Evolutionary conservation across 2,113 vertebrate genomes (phyloP).

Genomic region (Notechis scutatus): DNA sequence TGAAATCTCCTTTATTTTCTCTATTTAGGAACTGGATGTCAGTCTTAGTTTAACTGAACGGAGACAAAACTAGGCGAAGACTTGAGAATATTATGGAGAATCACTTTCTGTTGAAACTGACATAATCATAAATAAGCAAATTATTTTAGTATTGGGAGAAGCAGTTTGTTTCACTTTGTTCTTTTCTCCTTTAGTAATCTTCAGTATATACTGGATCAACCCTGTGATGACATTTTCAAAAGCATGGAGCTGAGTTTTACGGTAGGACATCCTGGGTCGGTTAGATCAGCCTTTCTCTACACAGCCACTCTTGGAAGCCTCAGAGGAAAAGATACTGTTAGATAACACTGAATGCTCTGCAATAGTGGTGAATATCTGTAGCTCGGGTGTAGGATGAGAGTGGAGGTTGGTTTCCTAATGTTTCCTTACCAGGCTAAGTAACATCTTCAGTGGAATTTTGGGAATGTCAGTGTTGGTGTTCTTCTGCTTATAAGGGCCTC

Average conservation of each 20-base stretch:
- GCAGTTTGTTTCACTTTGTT: background rate
- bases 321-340: background rate
- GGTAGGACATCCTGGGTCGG: constrained; percentile 48
- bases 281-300: background rate
- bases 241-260: constrained; percentile 56
- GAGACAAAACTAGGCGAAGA: too few species aligned
- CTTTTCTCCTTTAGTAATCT: constrained; percentile 43
- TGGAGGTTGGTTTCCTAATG: too few species aligned
- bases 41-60: background rate
- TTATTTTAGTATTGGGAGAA: background rate
- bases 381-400: too few species aligned
- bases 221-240: constrained; percentile 42
- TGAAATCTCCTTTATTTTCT: background rate
- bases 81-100: background rate
- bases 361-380: too few species aligned
- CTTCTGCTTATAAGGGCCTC: too few species aligned
- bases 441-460: too few species aligned
- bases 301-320: background rate
- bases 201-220: constrained; percentile 50
- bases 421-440: too few species aligned
- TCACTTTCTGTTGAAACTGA: background rate
- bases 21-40: background rate
- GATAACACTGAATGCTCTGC: background rate
- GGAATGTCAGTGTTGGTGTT: too few species aligned
- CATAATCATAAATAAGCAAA: background rate